A percentile compares a stretch with the other conserved stretches of the same genome.
Evolutionary conservation across 2,797 vertebrate genomes (phyloP).

Genomic region (Ceryle rudis): DNA sequence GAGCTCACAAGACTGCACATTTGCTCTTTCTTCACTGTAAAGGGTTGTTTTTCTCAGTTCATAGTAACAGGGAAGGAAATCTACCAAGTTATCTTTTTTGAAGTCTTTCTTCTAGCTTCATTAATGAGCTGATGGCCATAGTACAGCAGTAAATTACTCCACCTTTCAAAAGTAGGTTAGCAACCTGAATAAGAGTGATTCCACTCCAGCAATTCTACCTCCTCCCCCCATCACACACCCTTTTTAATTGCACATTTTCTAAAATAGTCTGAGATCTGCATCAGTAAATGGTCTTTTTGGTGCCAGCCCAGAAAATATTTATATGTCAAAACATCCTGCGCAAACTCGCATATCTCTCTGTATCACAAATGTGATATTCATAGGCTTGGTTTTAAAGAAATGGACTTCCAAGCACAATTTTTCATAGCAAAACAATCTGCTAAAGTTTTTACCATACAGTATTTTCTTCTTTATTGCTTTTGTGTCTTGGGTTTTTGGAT

Average conservation of each 20-base stretch:
- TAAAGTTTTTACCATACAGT: background rate
- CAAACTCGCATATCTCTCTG: background rate
- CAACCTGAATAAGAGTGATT: background rate
- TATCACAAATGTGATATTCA: background rate
- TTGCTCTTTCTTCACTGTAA: background rate
- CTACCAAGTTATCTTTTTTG: background rate
- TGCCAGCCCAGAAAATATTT: background rate
- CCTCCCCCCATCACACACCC: background rate
- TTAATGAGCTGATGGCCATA: background rate
- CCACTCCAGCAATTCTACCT: background rate
- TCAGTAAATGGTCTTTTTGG: background rate
- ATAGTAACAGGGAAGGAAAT: background rate
- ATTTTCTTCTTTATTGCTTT: background rate
- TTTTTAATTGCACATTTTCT: conserved; percentile 28
- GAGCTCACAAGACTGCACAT: background rate
- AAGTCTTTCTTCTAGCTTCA: background rate
- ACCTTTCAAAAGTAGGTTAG: background rate
- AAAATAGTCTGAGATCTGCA: background rate
- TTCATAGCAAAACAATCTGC: background rate
- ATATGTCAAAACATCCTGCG: background rate
- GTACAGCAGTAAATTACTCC: background rate
- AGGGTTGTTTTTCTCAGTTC: background rate
- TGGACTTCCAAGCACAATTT: background rate
- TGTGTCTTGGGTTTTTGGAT: background rate
- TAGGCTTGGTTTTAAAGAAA: background rate